phyloP scores from a whole-genome alignment of 2,113 vertebrate species.

The Rhea americana region DNA sequence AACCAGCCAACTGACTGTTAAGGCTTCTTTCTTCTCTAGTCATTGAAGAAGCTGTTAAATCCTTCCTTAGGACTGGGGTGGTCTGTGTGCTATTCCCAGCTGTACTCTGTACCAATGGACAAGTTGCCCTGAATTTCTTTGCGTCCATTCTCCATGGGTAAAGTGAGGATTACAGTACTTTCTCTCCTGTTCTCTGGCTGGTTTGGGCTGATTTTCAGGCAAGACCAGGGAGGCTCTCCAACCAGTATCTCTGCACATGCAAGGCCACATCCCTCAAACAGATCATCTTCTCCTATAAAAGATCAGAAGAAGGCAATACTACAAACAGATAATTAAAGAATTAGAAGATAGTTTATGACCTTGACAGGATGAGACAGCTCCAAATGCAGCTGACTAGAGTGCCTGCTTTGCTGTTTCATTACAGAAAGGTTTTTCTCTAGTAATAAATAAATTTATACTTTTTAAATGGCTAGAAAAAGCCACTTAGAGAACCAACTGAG shows the following conservation, averaged over 20 bases:
- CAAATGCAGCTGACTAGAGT: neutral
- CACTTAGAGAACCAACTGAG: neutral
- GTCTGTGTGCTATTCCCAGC: neutral
- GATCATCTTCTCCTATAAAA: neutral
- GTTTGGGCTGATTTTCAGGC: neutral
- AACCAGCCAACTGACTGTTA: neutral
- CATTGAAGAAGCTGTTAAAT: neutral
- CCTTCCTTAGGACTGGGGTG: neutral
- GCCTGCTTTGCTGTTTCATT: neutral
- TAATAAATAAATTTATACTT: neutral
- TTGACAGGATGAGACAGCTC: neutral
- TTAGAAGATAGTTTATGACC: neutral
- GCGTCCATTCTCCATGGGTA: neutral
- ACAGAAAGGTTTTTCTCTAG: neutral
- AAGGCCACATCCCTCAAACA: neutral
- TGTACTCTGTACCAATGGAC: neutral
- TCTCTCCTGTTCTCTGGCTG: neutral
- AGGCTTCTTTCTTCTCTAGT: neutral
- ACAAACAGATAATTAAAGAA: neutral
- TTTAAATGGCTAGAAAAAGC: neutral
- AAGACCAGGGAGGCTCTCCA: neutral
- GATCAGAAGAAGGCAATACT: neutral
- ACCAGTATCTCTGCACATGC: neutral
- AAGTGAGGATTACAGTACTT: neutral
- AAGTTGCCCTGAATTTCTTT: neutral